Conservation (phyloP, 92 coral and sea anemone species). For the Phenganax subtilis region DNA sequence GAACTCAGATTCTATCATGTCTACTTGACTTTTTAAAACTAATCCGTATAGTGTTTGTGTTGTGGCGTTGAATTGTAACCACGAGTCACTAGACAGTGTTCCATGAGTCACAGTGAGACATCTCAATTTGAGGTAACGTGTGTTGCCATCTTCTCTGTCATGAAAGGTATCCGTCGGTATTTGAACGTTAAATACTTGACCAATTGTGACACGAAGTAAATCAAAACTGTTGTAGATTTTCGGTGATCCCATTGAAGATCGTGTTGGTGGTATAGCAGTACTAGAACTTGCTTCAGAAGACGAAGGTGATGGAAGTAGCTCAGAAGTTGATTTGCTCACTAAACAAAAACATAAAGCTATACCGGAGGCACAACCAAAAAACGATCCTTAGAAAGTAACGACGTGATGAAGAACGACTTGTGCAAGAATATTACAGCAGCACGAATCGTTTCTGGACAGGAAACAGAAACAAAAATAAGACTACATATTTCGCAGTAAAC, state of each 20-base stretch:
- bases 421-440: not conserved
- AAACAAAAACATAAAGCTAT: not conserved
- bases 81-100: slow-evolving; percentile 54
- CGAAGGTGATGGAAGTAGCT: slow-evolving; percentile 20
- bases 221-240: slow-evolving; percentile 65
- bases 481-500: not conserved
- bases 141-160: slow-evolving; percentile 81
- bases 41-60: slow-evolving; percentile 70
- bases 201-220: slow-evolving; percentile 64
- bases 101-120: slow-evolving; percentile 26
- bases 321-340: slow-evolving; percentile 40
- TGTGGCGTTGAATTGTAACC: slow-evolving; percentile 68
- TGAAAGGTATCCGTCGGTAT: slow-evolving; percentile 80
- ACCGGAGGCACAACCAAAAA: not conserved
- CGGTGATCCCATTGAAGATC: slow-evolving; percentile 62
- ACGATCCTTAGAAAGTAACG: slow-evolving; percentile 3
- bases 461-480: too few relatives aligned
- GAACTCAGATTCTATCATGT: slow-evolving; percentile 34
- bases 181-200: slow-evolving; percentile 55
- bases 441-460: not conserved
- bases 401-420: not conserved
- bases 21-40: slow-evolving; percentile 47
- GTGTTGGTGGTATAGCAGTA: slow-evolving; percentile 37
- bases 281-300: slow-evolving; percentile 28
- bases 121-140: slow-evolving; percentile 57